phyloP scores from a whole-genome alignment of 2,888 invertebrate genomes.

The Campoplex nolae region DNA sequence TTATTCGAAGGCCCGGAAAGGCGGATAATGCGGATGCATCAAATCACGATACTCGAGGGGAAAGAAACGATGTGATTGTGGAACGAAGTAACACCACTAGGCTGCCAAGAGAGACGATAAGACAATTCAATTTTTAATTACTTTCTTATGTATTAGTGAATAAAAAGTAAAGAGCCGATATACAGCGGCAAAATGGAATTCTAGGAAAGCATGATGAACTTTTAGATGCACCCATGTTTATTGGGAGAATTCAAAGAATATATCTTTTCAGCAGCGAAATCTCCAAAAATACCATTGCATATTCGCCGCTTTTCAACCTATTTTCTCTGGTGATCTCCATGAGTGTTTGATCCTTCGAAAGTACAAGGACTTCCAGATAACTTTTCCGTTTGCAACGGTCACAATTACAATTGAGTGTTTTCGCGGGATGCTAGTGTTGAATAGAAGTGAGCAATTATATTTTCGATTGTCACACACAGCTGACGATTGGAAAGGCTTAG shows the following conservation, averaged over 20 bases:
- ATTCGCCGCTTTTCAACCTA: conserved; percentile 53
- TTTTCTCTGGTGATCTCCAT: conserved; percentile 60
- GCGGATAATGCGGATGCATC: conserved; percentile 71
- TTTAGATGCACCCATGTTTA: conserved; percentile 33
- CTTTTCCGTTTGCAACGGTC: conserved; percentile 46
- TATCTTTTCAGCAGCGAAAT: conserved; percentile 45
- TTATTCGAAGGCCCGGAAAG: conserved; percentile 81
- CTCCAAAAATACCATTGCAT: conserved; percentile 58
- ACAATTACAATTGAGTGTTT: conserved; percentile 60
- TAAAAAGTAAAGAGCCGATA: background rate
- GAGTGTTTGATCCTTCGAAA: conserved; percentile 59
- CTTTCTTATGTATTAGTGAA: conserved; percentile 38
- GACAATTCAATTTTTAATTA: conserved; percentile 83
- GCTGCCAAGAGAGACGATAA: conserved; percentile 76
- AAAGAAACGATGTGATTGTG: conserved; percentile 60
- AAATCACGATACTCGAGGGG: conserved; percentile 51
- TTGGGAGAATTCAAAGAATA: conserved; percentile 21
- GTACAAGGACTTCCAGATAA: conserved; percentile 48
- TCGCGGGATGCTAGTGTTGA: conserved; percentile 59
- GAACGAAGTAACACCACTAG: conserved; percentile 51
- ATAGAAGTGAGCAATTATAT: conserved; percentile 65
- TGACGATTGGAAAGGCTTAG: conserved; percentile 50
- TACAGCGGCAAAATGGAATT: background rate
- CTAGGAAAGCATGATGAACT: conserved; percentile 8
- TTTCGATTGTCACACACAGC: conserved; percentile 64